Evolutionary conservation across 1,140 invertebrate genomes (phyloP).

Genomic region (Trichomalopsis sarcophagae): DNA sequence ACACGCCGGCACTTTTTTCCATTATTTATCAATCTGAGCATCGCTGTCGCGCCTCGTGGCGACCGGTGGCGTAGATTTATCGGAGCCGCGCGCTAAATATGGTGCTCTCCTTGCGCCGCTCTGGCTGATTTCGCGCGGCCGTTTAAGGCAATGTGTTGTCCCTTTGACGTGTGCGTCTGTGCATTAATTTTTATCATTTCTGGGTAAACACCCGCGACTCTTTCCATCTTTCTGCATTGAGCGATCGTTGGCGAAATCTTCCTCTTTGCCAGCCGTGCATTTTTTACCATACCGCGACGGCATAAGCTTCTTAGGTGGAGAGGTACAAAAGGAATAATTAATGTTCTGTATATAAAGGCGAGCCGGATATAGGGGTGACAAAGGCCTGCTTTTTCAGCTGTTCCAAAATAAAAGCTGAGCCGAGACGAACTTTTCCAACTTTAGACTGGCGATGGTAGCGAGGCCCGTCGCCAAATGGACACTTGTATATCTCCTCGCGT

Average conservation of each 20-base stretch:
- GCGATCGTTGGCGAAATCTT: background rate
- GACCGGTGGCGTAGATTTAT: constrained; percentile 63
- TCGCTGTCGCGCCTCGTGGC: constrained; percentile 38
- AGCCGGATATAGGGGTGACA: background rate
- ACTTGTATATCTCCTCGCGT: no score
- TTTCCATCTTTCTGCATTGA: no score
- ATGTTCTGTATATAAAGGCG: background rate
- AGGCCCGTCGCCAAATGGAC: constrained; percentile 34
- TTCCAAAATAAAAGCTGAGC: constrained; percentile 28
- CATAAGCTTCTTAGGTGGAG: background rate
- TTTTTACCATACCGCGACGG: background rate
- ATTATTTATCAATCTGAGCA: background rate
- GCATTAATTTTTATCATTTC: background rate
- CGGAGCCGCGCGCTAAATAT: constrained; percentile 65
- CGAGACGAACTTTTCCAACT: constrained; percentile 12
- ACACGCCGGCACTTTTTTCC: background rate
- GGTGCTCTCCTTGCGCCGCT: constrained; percentile 56
- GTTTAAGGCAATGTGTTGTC: constrained; percentile 61
- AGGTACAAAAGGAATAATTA: constrained; percentile 14
- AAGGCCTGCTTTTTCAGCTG: background rate
- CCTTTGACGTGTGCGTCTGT: background rate
- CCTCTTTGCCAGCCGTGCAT: background rate
- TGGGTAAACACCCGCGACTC: background rate
- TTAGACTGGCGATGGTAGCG: background rate
- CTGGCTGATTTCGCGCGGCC: constrained; percentile 61